Base-by-base conservation (phyloP, 2,113 vertebrate genomes). In the Pangasianodon gigas region DNA sequence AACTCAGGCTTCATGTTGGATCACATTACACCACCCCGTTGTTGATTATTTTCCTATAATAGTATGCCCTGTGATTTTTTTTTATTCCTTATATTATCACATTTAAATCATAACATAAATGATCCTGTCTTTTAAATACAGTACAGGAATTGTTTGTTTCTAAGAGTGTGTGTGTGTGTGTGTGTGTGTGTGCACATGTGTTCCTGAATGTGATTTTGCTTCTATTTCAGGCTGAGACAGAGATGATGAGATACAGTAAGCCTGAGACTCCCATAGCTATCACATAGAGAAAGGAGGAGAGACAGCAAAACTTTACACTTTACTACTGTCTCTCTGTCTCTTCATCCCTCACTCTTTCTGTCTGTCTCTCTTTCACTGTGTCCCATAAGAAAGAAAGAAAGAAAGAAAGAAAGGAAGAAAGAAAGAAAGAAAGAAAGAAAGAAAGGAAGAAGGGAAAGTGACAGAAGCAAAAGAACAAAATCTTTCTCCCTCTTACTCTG, bases 181-280 rank as follows among this genome's bases (percentile, higher is more conserved):
- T 32, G 51, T 54, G 51, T 69, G 67, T 69, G 67, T 69, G 67
- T 41, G 69, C 41, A 32, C 41, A 3, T 1, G 29, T 29, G 75
- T 79, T 44, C 5, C 16, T 58, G 80, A 41, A 56, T 37, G 80
- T 80, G 24, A 80, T 80, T 80, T 80, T 1, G 77, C 37, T 82
- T 82, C 51, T 54, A 82, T 54, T 82, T 82, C 48, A 19, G 29
- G 51, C 80, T 82, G 67, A 65, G 41, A 85, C 58, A 51, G 44
- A 65, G 58, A 84, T 2, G 18, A 56, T 19, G 52, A 58, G 81
- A 83, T 8, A 82, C n/a, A 60, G 26, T 67, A 16, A 48, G 62
- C 29, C 48, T 52, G 4, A 80, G 26, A 80, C 77, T 51, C 77
- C 46, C 77, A 80, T 5, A 81, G 29, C 26, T 46, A 81, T 81